A percentile compares a stretch with the other conserved stretches of the same genome.
Conservation (phyloP, 1,140 invertebrate genomes). For the Tetraneura akinire region DNA sequence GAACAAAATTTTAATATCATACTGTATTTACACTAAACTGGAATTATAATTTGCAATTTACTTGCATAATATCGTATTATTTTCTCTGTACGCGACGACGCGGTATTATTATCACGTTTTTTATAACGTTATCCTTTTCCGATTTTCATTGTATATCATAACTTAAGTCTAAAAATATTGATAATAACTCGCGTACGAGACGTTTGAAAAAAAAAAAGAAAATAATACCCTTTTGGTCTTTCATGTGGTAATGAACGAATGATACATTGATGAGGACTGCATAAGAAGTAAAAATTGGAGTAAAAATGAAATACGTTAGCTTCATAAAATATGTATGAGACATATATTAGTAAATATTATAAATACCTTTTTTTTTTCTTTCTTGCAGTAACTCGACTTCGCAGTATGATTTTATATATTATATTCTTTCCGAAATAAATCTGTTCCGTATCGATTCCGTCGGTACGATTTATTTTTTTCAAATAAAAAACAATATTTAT, state of each 20-base stretch:
- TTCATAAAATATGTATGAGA: slow-evolving; percentile 44
- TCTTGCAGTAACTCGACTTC: background rate
- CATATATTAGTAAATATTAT: slow-evolving; percentile 12
- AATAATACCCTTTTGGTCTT: slow-evolving; percentile 45
- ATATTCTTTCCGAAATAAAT: slow-evolving; percentile 28
- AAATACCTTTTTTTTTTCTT: slow-evolving; percentile 14
- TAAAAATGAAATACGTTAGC: slow-evolving; percentile 7
- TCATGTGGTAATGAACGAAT: slow-evolving; percentile 42
- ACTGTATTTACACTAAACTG: no score
- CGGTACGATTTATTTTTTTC: slow-evolving; percentile 21
- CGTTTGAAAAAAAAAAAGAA: background rate
- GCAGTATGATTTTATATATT: slow-evolving; percentile 35
- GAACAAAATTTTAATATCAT: no score
- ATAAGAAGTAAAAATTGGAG: background rate
- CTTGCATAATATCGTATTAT: no score
- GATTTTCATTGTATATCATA: no score
- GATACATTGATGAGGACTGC: slow-evolving; percentile 12
- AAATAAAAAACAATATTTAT: slow-evolving; percentile 23
- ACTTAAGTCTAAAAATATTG: no score
- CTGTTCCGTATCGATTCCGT: background rate
- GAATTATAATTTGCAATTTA: no score
- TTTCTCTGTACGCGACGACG: no score
- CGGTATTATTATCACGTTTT: no score
- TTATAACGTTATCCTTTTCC: no score
- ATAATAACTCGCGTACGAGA: slow-evolving; percentile 14